Base-by-base conservation (phyloP, 2,888 invertebrate genomes). In the Marasmarcha lunaedactyla region DNA sequence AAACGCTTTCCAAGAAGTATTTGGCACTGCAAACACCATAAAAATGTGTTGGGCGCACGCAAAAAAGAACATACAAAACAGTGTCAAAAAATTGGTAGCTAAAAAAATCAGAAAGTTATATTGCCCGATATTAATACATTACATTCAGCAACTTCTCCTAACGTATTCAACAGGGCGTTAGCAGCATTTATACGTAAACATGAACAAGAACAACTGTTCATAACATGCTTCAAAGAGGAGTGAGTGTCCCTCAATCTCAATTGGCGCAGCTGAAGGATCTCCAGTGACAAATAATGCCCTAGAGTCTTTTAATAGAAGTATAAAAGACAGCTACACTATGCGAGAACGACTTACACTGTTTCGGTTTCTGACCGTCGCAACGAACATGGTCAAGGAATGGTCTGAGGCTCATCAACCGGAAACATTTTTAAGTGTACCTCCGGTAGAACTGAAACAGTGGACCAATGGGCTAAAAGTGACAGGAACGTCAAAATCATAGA, bases 271-370 rank as follows among this genome's bases (percentile, higher is more conserved):
- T 13, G 30, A 30, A 36, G 40, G 37, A 7, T 41, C 48, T 38
- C 49, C 45, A 25, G 36, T 26, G 25, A 49, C 47, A 11, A 49
- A 48, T 25, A 47, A 44, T 42, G 47, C 45, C 1, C 41, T 47
- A 6, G 40, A 47, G 39, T 33, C 42, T 10, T 45, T 45, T 33
- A 48, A 45, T 35, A 38, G 37, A 45, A 10, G 11, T 14, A 46
- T 46, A 15, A 48, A 43, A 43, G 46, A 48, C 27, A 15, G 14
- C 30, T 14, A 48, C 25, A 42, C 42, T 6, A 14, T 48, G 3
- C 42, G 46, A 20, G 43, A 46, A 38, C 44, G 47, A 30, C 25
- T 42, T 14, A 38, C 45, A 36, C 38, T 47, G 38, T 47, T 45
- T n/a, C 35, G 43, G 35, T 48, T 48, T 41, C 33, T 47, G 35